phyloP scores from a whole-genome alignment of 2,888 invertebrate genomes.

The Pyrocoelia pectoralis region DNA sequence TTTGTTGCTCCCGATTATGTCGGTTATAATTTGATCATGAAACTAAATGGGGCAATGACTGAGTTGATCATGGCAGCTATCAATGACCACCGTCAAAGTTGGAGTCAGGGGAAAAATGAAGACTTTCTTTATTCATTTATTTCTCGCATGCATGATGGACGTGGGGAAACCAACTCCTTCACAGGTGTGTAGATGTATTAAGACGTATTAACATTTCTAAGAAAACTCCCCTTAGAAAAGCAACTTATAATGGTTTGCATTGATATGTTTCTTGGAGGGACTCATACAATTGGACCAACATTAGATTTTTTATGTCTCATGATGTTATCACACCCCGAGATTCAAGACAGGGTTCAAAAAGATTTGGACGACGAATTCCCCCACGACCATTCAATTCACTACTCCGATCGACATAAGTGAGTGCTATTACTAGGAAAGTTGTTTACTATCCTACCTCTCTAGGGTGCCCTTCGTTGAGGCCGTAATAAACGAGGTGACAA shows the following conservation, averaged over 20 bases:
- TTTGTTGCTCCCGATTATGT: slow-evolving; percentile 67
- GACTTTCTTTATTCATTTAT: slow-evolving; percentile 73
- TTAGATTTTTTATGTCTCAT: slow-evolving; percentile 69
- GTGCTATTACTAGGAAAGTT: too few species aligned
- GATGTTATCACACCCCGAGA: slow-evolving; percentile 65
- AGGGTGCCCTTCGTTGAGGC: slow-evolving; percentile 65
- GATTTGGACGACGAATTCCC: slow-evolving; percentile 63
- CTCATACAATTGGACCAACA: slow-evolving; percentile 69
- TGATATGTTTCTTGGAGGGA: slow-evolving; percentile 74
- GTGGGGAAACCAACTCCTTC: slow-evolving; percentile 55
- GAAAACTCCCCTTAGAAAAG: slow-evolving; percentile 63
- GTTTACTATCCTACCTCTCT: too few species aligned
- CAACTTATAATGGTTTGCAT: slow-evolving; percentile 71
- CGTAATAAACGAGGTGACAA: slow-evolving; percentile 62
- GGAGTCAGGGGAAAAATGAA: slow-evolving; percentile 58
- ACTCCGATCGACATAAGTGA: slow-evolving; percentile 62
- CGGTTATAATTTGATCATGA: slow-evolving; percentile 67
- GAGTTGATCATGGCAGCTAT: slow-evolving; percentile 66
- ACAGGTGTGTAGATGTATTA: slow-evolving; percentile 57
- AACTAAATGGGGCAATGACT: slow-evolving; percentile 65
- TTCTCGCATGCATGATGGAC: slow-evolving; percentile 63
- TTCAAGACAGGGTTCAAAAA: slow-evolving; percentile 65
- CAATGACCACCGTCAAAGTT: slow-evolving; percentile 63
- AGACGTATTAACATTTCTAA: too few species aligned
- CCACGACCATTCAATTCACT: slow-evolving; percentile 57